Base-by-base conservation (phyloP, 2,888 invertebrate genomes). In the Acanthoscelides obtectus region DNA sequence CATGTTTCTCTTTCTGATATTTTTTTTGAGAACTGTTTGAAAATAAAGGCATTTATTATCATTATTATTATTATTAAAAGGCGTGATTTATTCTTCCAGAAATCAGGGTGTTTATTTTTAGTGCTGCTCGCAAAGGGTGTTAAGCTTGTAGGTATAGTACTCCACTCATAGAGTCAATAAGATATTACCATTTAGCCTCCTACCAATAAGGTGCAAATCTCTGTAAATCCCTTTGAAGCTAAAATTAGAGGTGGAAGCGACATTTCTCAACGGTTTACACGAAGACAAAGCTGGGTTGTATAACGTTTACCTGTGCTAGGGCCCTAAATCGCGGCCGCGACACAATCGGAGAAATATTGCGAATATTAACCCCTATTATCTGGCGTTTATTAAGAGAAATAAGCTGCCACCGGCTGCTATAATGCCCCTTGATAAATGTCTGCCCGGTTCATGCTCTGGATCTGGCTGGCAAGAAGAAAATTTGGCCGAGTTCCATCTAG, bases 341-440 rank as follows among this genome's bases (percentile, higher is more conserved):
- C 67, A 22, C 67, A 67, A 67, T 67, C 67, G 22, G n/a, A 67
- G 67, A 67, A 67, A 67, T 67, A 67, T 67, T 67, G 22, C 67
- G 67, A 67, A 67, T 67, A 67, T 67, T 67, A 67, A 67, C 22
- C 67, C 67, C 67, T 22, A 67, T 67, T 22, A 67, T 22, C 67
- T 67, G 67, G 22, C 67, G 22, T 22, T 67, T 22, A 67, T 67
- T 67, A 22, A 22, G 67, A 67, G 22, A 67, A 67, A 67, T 22
- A 22, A 22, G 67, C 22, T 66, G 66, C 66, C 19, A 8, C 63
- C 21, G 21, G 22, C 22, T 67, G 22, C 20, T 67, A 22, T 67
- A 67, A 67, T 67, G 22, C 67, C 20, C 22, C 20, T 22, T 67
- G 67, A 67, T 67, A 22, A 67, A 67, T 67, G 67, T 67, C 66